Conservation (phyloP, 2,888 invertebrate species). For the Hemicrepidius hirtus region DNA sequence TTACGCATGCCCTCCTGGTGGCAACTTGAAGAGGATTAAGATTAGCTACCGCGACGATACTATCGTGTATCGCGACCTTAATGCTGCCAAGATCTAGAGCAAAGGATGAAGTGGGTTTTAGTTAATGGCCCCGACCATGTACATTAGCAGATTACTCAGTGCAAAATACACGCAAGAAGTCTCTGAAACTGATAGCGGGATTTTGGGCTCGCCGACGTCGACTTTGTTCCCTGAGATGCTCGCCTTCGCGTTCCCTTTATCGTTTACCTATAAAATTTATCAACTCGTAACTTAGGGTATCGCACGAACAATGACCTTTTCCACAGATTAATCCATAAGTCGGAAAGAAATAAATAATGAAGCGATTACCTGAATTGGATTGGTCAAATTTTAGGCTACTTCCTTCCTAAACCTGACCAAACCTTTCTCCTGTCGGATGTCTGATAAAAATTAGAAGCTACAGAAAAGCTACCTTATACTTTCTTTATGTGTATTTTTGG, state of each 20-base stretch:
- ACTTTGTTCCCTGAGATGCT: conserved; percentile 29
- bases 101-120: conserved; percentile 59
- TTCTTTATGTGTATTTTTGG: neutral
- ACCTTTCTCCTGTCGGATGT: conserved; percentile 28
- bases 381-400: conserved; percentile 16
- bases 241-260: conserved; percentile 37
- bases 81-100: conserved; percentile 56
- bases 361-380: conserved; percentile 28
- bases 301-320: conserved; percentile 35
- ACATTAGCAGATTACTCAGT: conserved; percentile 55
- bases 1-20: conserved; percentile 43
- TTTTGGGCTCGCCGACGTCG: conserved; percentile 35
- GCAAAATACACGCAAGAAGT: conserved; percentile 53
- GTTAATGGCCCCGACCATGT: conserved; percentile 54
- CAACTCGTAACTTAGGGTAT: conserved; percentile 23
- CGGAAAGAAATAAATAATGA: conserved; percentile 34
- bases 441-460: conserved; percentile 7
- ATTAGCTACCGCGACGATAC: conserved; percentile 53
- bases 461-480: neutral
- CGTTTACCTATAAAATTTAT: conserved; percentile 42
- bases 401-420: conserved; percentile 27
- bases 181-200: conserved; percentile 46
- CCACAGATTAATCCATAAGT: conserved; percentile 34
- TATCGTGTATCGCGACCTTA: conserved; percentile 59
- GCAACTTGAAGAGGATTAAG: conserved; percentile 52